Evolutionary conservation across 2,888 invertebrate species (phyloP).

Genomic region (Hydraecia micacea): DNA sequence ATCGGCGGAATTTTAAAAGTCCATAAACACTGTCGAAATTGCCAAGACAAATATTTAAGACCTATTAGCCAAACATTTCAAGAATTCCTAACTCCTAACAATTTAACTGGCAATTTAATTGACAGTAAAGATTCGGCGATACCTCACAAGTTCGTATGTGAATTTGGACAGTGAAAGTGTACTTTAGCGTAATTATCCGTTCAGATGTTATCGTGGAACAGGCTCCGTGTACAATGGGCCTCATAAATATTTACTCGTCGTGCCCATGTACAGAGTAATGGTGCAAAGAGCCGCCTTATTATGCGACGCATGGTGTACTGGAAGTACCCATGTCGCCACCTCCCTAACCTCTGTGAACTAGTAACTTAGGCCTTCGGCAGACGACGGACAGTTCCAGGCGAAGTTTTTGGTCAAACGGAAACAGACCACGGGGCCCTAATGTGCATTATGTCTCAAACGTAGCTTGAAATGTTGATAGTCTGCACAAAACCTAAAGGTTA

Average conservation of each 20-base stretch:
- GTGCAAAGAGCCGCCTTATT: constrained; percentile 71
- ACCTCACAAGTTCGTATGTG: constrained; percentile 61
- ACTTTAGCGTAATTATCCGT: constrained; percentile 64
- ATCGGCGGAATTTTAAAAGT: constrained; percentile 42
- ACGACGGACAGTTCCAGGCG: constrained; percentile 21
- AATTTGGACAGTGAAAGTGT: constrained; percentile 68
- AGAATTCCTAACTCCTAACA: constrained; percentile 3
- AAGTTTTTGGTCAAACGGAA: constrained; percentile 19
- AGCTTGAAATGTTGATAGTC: constrained; percentile 24
- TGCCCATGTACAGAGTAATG: constrained; percentile 69
- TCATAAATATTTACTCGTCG: constrained; percentile 68
- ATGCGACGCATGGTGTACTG: constrained; percentile 65
- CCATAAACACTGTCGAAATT: constrained; percentile 40
- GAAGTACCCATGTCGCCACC: constrained; percentile 63
- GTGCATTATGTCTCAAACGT: constrained; percentile 19
- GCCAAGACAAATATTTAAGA: constrained; percentile 37
- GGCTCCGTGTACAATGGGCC: constrained; percentile 66
- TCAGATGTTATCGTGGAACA: constrained; percentile 64
- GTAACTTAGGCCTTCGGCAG: constrained; percentile 48
- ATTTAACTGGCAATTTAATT: constrained; percentile 46
- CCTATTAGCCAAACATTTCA: constrained; percentile 34
- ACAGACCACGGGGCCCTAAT: constrained; percentile 4
- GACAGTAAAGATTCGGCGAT: constrained; percentile 60
- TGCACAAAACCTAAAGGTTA: constrained; percentile 37
- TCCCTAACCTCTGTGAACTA: constrained; percentile 61